Base-by-base conservation (phyloP, 1,140 invertebrate genomes). In the Magallana angulata region DNA sequence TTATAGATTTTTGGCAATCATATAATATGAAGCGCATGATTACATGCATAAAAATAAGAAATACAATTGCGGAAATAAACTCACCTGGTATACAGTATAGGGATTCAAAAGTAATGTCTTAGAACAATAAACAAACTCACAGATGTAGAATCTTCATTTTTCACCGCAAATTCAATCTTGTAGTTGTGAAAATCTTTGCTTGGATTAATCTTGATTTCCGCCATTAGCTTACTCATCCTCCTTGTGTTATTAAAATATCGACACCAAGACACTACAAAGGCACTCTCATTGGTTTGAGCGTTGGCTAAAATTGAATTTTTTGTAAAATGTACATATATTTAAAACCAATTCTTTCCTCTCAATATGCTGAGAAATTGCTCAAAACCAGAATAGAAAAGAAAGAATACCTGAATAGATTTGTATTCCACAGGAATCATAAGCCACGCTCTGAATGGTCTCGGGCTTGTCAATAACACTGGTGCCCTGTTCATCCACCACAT, bases 251-350 rank as follows among this genome's bases (percentile, higher is more conserved):
- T 86, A 57, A 82, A 60, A n/a, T 58, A 85, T 14, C 82, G 58
- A 62, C 89, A 90, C 89, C 89, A 90, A n/a, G 85, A 48, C 11
- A 89, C 87, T 9, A 89, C 18, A 84, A 58, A 84, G 5, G 82
- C 82, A 36, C 58, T 84, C n/a, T n/a, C 58, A 62, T 62, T 30
- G 5, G 82, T 62, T 36, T 1, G 16, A 14, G 12, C 16, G 60
- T 84, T 60, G 48, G 82, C 82, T 84, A 14, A 9, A 82, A 57
- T 48, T 24, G 7, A 16, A 80, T 24, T 56, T 24, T 18, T 7
- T 80, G 4, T 8, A 82, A 82, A 56, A 56, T 30, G 11, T n/a
- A 57, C 57, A 57, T 14, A 56, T 82, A 24, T 7, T 56, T 4
- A 8, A 16, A 0, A 82, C 18, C 48, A 30, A 14, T 57, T 18